Conservation (phyloP, 2,888 invertebrate genomes). For the Epirrhoe tristata region DNA sequence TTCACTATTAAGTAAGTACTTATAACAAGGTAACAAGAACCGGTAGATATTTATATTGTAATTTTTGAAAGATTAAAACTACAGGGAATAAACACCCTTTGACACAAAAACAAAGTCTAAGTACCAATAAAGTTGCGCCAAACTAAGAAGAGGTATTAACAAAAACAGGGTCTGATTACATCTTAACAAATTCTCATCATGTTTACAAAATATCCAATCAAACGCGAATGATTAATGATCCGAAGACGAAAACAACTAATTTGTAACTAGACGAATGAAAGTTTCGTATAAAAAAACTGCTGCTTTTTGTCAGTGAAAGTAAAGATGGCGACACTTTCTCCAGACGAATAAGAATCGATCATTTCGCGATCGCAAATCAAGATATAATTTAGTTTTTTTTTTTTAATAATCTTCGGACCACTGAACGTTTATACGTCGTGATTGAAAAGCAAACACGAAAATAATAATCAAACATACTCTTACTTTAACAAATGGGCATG, state of each 20-base stretch:
- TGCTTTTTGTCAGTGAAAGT: not conserved
- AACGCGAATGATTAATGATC: not conserved
- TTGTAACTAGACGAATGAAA: constrained; percentile 1
- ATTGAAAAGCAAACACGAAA: not conserved
- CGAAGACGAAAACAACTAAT: constrained; percentile 1
- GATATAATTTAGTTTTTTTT: not conserved
- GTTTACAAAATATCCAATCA: not conserved
- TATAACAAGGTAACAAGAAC: too few relatives aligned
- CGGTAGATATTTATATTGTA: too few relatives aligned
- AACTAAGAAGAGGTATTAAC: not conserved
- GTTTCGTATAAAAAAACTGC: not conserved
- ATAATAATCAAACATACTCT: too few relatives aligned
- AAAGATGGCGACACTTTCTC: constrained; percentile 1
- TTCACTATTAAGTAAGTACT: too few relatives aligned
- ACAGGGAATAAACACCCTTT: too few relatives aligned
- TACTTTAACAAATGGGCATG: too few relatives aligned
- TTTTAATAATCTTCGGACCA: not conserved
- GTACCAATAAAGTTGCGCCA: not conserved
- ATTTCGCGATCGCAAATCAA: not conserved
- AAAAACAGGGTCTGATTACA: not conserved
- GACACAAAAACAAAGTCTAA: too few relatives aligned
- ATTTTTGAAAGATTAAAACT: too few relatives aligned
- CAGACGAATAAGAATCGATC: not conserved
- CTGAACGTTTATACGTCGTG: not conserved
- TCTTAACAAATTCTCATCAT: not conserved